These are phyloP conservation scores for Drosophila fulvimacula DNA, from an alignment of 2,888 invertebrate species.

Conservation along the genomic window DNA sequence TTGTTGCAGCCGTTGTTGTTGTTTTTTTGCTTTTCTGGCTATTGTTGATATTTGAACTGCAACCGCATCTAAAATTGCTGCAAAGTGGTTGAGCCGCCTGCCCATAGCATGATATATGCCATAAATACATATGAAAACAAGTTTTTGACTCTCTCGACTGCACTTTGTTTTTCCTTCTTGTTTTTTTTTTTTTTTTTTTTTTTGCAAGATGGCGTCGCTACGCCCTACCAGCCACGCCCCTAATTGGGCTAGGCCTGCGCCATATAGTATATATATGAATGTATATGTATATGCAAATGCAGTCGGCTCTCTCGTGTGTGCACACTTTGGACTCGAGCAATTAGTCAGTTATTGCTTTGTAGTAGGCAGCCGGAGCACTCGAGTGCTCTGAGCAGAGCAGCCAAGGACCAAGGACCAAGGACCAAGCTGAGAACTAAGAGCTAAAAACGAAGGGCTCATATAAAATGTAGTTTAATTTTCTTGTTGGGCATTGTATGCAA, in stretches of 20 bases:
- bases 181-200: slow-evolving; percentile 18
- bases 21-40: slow-evolving; percentile 8
- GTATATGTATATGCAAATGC: slow-evolving; percentile 61
- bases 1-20: slow-evolving; percentile 11
- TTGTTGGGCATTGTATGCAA: slow-evolving; percentile 27
- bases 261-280: slow-evolving; percentile 12
- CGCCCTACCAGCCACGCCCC: slow-evolving; percentile 6
- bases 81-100: slow-evolving; percentile 55
- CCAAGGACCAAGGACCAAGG: slow-evolving; percentile 27
- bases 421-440: slow-evolving; percentile 6
- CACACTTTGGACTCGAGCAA: slow-evolving; percentile 67
- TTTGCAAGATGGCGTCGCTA: slow-evolving; percentile 45
- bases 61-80: slow-evolving; percentile 57
- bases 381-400: slow-evolving; percentile 9
- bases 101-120: slow-evolving; percentile 49
- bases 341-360: slow-evolving; percentile 74
- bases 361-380: slow-evolving; percentile 28
- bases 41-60: slow-evolving; percentile 19
- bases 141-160: slow-evolving; percentile 11
- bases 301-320: slow-evolving; percentile 46
- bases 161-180: slow-evolving; percentile 14
- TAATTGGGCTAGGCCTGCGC: slow-evolving; percentile 50
- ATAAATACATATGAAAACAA: slow-evolving; percentile 28
- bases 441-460: slow-evolving; percentile 27
- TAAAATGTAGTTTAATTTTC: slow-evolving; percentile 25